Conservation (phyloP, 2,113 vertebrate genomes). For the Eidolon helvum region DNA sequence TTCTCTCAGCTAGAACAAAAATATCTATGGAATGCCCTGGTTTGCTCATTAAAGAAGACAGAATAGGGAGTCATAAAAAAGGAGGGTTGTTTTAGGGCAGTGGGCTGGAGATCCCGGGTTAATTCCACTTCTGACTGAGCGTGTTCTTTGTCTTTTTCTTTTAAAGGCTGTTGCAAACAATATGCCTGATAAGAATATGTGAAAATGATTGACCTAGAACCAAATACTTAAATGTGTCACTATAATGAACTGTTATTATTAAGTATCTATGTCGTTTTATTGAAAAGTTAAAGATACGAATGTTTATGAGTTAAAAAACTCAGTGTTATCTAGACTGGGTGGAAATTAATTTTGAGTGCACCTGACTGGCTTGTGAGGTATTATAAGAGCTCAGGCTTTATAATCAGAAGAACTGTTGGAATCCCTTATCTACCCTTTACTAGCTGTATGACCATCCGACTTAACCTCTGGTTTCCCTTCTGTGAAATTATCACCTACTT, state of each 20-base stretch:
- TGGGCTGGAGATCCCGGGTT: not conserved
- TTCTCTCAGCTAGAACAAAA: not conserved
- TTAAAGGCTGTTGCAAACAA: not conserved
- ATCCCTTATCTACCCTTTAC: not conserved
- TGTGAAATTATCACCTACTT: not conserved
- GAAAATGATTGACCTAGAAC: not conserved
- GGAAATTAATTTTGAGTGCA: not conserved
- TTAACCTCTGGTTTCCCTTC: not conserved
- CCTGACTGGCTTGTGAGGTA: not conserved
- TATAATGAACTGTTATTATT: not conserved
- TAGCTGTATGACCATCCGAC: not conserved
- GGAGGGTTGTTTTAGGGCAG: not conserved
- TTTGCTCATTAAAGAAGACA: not conserved
- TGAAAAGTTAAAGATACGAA: not conserved
- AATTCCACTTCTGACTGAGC: not conserved
- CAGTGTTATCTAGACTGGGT: not conserved
- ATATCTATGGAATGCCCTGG: not conserved
- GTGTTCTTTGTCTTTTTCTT: not conserved
- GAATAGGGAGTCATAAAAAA: not conserved
- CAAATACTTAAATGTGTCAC: not conserved
- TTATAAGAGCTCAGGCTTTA: conserved; percentile 23
- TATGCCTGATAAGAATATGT: not conserved
- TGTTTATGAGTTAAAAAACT: not conserved
- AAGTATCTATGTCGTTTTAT: not conserved
- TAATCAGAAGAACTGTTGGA: not conserved